Conservation (phyloP, 2,888 invertebrate species). For the Leptinotarsa peninsularis region DNA sequence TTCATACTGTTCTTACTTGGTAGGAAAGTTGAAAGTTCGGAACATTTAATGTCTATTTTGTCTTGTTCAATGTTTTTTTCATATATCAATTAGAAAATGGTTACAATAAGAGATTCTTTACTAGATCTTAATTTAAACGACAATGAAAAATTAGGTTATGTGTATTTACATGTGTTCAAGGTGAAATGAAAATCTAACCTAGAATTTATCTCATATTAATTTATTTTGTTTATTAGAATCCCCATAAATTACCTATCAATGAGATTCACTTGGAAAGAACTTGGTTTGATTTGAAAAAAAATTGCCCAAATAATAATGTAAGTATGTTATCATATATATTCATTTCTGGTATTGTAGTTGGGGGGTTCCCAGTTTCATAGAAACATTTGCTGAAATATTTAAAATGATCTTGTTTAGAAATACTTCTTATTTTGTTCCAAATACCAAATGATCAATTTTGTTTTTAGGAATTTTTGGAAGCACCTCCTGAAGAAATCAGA, state of each 20-base stretch:
- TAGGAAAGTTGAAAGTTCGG: background rate
- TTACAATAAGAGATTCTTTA: slow-evolving; percentile 18
- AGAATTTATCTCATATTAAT: background rate
- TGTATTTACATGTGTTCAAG: slow-evolving; percentile 53
- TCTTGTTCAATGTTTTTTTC: background rate
- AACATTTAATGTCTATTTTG: background rate
- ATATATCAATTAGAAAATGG: slow-evolving; percentile 16
- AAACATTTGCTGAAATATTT: background rate
- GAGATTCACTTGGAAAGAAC: slow-evolving; percentile 59
- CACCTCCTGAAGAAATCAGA: slow-evolving; percentile 45
- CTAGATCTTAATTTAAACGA: slow-evolving; percentile 38
- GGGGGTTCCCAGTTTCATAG: background rate
- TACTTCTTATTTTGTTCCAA: background rate
- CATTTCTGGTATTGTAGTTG: background rate
- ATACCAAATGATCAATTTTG: background rate
- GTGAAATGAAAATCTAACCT: slow-evolving; percentile 40
- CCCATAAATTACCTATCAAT: slow-evolving; percentile 71
- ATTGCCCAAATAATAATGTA: slow-evolving; percentile 51
- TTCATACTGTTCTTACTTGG: background rate
- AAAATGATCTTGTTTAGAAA: background rate
- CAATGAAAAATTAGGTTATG: slow-evolving; percentile 40
- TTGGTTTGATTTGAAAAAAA: slow-evolving; percentile 50
- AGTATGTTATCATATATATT: slow-evolving; percentile 30
- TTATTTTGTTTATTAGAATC: slow-evolving; percentile 68
- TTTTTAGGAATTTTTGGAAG: slow-evolving; percentile 54